Evolutionary conservation across 2,888 invertebrate species (phyloP), one percentile per base, ranked within the genome.

Genomic region (Terebella lapidaria): DNA sequence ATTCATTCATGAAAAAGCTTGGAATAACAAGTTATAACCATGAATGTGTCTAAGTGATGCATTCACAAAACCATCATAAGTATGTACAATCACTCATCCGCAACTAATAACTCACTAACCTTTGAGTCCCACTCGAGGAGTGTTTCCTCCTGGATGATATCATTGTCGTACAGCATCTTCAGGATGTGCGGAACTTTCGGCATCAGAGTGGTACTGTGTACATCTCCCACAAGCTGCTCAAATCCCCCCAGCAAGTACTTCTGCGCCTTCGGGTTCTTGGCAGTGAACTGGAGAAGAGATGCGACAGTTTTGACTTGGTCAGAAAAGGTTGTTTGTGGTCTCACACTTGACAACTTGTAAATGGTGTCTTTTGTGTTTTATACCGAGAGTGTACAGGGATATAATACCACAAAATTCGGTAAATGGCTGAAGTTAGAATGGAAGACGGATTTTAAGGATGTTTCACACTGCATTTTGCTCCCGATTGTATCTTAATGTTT

Each of bases 61-160:
- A 35, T n/a, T 15, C 42, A 35, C 42, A 35, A 35, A 35, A 35
- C 42, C 42, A 35, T n/a, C n/a, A 35, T 35, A n/a, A 10, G 10
- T 10, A 10, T 15, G 10, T n/a, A 35, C 42, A 15, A 35, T 15
- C n/a, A 35, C 10, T 15, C 10, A 35, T 35, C n/a, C n/a, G n/a
- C n/a, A n/a, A n/a, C n/a, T n/a, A n/a, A n/a, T n/a, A n/a, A n/a
- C n/a, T n/a, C 24, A 49, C 49, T 22, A 49, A 49, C 90, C 85
- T 95, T 97, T 71, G 89, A 89, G 5, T 90, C 89, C 99, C 99
- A 99, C 67, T 96, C 95, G 65, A 97, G 83, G 70, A 99, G 85
- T 53, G 91, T 89, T 77, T 92, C 90, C 82, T 99, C 99, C 69
- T 94, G 94, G 73, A 99, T 84, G 73, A 99, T 90, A 83, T 99